Evolutionary conservation across 2,113 vertebrate genomes (phyloP).

Genomic region (Vanacampus margaritifer): DNA sequence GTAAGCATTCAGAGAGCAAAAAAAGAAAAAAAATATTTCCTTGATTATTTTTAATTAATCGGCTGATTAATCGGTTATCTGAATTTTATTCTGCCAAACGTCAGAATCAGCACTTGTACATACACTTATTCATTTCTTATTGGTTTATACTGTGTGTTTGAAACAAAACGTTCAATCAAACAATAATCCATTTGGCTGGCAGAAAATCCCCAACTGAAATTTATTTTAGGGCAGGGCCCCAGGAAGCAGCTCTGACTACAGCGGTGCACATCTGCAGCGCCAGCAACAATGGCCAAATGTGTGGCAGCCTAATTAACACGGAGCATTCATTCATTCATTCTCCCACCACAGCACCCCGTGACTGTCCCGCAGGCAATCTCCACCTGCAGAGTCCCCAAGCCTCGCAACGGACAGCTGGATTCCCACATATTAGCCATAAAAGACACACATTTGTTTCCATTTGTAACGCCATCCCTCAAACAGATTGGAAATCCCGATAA

Average conservation of each 20-base stretch:
- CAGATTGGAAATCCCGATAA: slow-evolving; percentile 79
- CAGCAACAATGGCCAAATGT: slow-evolving; percentile 36
- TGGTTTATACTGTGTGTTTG: no score
- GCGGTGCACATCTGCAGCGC: slow-evolving; percentile 51
- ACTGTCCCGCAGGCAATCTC: slow-evolving; percentile 69
- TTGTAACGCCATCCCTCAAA: slow-evolving; percentile 77
- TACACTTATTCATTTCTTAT: no score
- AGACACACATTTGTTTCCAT: slow-evolving; percentile 84
- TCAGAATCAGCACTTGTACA: no score
- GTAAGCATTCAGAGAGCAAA: no score
- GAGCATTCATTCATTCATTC: not conserved
- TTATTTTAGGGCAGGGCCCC: no score
- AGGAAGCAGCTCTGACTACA: not conserved
- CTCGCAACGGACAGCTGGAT: slow-evolving; percentile 72
- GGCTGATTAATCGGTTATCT: no score
- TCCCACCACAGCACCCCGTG: slow-evolving; percentile 55
- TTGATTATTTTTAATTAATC: no score
- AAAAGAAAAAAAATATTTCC: no score
- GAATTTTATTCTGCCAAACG: no score
- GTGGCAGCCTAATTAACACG: slow-evolving; percentile 64
- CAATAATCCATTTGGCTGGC: no score
- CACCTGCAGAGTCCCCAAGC: slow-evolving; percentile 71
- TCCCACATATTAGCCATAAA: slow-evolving; percentile 80
- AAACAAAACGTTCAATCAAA: no score
- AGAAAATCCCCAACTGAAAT: no score